phyloP scores from a whole-genome alignment of 2,888 invertebrate genomes.

The Drosophila vallismaia region DNA sequence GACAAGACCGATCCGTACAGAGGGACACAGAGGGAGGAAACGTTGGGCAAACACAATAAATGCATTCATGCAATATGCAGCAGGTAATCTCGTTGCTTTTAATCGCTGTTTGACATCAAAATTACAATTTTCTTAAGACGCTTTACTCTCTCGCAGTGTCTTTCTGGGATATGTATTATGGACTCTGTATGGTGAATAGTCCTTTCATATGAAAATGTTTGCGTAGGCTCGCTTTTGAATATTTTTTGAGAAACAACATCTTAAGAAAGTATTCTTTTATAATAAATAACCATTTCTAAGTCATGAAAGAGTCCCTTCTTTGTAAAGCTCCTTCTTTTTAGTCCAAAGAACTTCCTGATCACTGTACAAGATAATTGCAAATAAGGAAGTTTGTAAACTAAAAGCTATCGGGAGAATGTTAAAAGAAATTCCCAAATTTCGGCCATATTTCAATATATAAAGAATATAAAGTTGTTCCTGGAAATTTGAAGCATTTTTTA shows the following conservation, averaged over 20 bases:
- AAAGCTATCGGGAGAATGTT: too few relatives aligned
- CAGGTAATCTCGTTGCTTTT: slow-evolving; percentile 83
- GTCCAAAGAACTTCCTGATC: slow-evolving; percentile 8
- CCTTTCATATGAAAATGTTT: slow-evolving; percentile 55
- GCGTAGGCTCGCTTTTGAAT: slow-evolving; percentile 41
- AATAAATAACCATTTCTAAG: slow-evolving; percentile 26
- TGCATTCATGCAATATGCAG: slow-evolving; percentile 83
- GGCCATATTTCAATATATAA: too few relatives aligned
- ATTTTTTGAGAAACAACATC: slow-evolving; percentile 18
- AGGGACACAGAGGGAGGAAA: not conserved
- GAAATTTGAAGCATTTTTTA: not conserved
- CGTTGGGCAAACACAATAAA: slow-evolving; percentile 77
- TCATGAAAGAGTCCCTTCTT: slow-evolving; percentile 47
- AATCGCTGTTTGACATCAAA: slow-evolving; percentile 84
- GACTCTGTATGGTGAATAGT: slow-evolving; percentile 25
- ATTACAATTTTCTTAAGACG: slow-evolving; percentile 80
- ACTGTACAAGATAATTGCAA: not conserved
- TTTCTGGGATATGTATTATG: slow-evolving; percentile 12
- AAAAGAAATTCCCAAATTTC: too few relatives aligned
- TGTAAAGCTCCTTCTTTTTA: slow-evolving; percentile 38
- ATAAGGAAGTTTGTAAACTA: too few relatives aligned
- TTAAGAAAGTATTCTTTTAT: slow-evolving; percentile 41
- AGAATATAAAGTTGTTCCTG: too few relatives aligned
- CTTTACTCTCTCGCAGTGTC: slow-evolving; percentile 17
- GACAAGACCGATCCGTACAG: slow-evolving; percentile 5